Conservation (phyloP, 2,797 vertebrate species). For the Limnodromus scolopaceus region DNA sequence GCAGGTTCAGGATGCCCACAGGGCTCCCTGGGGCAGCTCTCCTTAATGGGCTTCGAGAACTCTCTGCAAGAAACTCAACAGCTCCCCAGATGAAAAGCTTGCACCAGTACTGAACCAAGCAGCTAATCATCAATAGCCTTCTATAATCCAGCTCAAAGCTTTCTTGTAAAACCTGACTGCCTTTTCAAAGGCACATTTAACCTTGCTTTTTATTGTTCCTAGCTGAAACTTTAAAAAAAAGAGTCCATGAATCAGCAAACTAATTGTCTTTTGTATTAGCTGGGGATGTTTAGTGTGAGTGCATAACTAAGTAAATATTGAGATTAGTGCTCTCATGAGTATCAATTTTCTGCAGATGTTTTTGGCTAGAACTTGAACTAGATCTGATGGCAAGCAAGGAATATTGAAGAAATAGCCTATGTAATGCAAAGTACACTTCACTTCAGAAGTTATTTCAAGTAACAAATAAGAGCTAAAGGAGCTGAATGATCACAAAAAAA, state of each 20-base stretch:
- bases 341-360: slow-evolving; percentile 8
- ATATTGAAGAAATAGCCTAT: neutral
- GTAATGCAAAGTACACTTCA: neutral
- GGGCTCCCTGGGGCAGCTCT: neutral
- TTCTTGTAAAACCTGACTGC: neutral
- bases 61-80: neutral
- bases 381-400: neutral
- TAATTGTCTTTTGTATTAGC: slow-evolving; percentile 36
- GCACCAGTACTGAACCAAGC: neutral
- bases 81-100: neutral
- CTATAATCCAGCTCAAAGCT: neutral
- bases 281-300: neutral
- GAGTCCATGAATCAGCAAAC: slow-evolving; percentile 29
- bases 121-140: neutral
- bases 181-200: neutral
- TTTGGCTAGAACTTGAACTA: neutral
- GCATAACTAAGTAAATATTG: slow-evolving; percentile 48
- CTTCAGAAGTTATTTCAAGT: neutral
- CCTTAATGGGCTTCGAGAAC: neutral
- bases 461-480: neutral
- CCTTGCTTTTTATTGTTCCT: slow-evolving; percentile 7
- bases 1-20: rapidly evolving
- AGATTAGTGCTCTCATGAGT: neutral
- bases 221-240: neutral
- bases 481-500: neutral